Evolutionary conservation across 2,797 vertebrate species (phyloP), one percentile per base, ranked within the genome.

Genomic region (Coccyzus lansbergi): DNA sequence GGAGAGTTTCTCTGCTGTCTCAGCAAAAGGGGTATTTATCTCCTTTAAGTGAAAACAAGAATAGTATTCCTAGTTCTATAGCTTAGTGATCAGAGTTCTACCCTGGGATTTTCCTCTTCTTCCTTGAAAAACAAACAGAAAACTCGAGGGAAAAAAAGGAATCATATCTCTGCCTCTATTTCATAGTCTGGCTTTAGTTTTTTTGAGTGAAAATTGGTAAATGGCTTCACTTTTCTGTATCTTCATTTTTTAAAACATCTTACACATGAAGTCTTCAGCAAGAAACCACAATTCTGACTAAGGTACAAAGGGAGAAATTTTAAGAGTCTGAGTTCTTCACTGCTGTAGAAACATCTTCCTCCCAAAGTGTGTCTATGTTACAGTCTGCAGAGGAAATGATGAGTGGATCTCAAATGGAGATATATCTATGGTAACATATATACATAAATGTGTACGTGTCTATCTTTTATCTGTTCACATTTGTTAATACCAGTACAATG

Each of bases 11-110:
- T 80, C 53, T 80, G 77, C 59, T 46, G 21, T 77, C n/a, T 92
- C 78, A 89, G 52, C 55, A 91, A 83, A 92, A 84, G 25, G 6
- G n/a, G 11, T 64, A 60, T 90, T 94, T 84, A 58, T 83, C n/a
- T 80, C 46, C 25, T 90, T 91, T 91, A 94, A 89, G 77, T 68
- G 16, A 82, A 79, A 94, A 92, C 64, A 80, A 0, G 3, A 46
- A 56, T 21, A 36, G 4, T 28, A 46, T 88, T 90, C 64, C 40
- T 82, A n/a, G 4, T 86, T 88, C 56, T 67, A 5, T 15, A 80
- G 22, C 24, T 78, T 56, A 81, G 65, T 77, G 83, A 94, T 94
- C 46, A 58, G 51, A 82, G 4, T n/a, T 81, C 33, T 78, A 36
- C 42, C 62, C 14, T n/a, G 58, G 69, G 85, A 91, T 91, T 91